Evolutionary conservation across 2,888 invertebrate species (phyloP).

Genomic region (Perizoma flavofasciatum): DNA sequence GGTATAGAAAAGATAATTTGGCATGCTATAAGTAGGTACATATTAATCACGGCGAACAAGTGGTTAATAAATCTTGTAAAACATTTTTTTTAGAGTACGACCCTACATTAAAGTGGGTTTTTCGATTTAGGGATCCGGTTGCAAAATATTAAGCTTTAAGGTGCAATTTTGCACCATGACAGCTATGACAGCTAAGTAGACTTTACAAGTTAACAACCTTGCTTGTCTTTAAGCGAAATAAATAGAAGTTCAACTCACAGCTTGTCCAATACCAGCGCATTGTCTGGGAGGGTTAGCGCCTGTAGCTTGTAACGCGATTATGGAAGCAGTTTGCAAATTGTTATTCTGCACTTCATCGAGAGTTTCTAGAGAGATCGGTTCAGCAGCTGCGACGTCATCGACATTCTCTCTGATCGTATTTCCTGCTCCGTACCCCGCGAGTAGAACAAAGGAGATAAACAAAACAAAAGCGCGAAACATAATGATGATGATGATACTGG

Average conservation of each 20-base stretch:
- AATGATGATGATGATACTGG: not conserved
- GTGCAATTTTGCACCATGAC: too few relatives aligned
- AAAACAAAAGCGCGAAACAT: conserved; percentile 15
- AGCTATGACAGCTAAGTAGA: too few relatives aligned
- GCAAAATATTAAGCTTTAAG: too few relatives aligned
- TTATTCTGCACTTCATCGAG: conserved; percentile 6
- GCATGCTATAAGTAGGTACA: too few relatives aligned
- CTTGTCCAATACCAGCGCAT: conserved; percentile 26
- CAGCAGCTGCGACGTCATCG: conserved; percentile 7
- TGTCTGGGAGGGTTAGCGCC: conserved; percentile 15
- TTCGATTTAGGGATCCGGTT: too few relatives aligned
- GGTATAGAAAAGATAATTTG: too few relatives aligned
- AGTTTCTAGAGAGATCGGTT: not conserved
- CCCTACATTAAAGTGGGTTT: too few relatives aligned
- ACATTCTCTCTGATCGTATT: conserved; percentile 15
- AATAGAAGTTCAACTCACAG: conserved; percentile 17
- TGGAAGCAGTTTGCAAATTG: conserved; percentile 13
- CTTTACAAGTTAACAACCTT: too few relatives aligned
- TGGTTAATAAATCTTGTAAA: too few relatives aligned
- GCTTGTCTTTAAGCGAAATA: not conserved
- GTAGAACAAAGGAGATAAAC: conserved; percentile 15
- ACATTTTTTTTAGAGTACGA: too few relatives aligned
- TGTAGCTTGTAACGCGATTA: conserved; percentile 18
- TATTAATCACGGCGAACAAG: too few relatives aligned
- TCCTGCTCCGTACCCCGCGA: conserved; percentile 18